These are phyloP conservation scores for Limnodromus scolopaceus DNA, from an alignment of 2,797 vertebrate genomes.

Conservation along the genomic window DNA sequence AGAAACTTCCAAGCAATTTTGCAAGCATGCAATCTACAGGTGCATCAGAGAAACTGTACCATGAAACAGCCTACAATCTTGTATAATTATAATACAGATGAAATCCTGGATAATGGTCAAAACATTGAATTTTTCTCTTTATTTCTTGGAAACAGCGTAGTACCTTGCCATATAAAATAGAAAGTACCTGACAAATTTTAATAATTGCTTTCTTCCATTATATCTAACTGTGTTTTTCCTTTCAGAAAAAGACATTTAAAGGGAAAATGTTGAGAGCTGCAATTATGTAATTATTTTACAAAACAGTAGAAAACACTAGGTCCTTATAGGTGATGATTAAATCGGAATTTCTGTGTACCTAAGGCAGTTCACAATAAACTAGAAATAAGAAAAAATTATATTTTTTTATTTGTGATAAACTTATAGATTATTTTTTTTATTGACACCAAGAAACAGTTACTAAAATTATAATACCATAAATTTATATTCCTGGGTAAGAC, in stretches of 20 bases:
- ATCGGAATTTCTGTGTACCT: background rate
- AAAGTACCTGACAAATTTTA: conserved; percentile 56
- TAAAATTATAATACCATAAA: background rate
- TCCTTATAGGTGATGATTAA: background rate
- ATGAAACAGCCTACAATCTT: conserved; percentile 41
- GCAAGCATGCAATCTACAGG: background rate
- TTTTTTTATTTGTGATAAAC: background rate
- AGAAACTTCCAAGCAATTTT: conserved; percentile 44
- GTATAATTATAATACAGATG: conserved; percentile 11
- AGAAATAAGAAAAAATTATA: background rate
- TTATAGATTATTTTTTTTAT: background rate
- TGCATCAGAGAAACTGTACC: conserved; percentile 15
- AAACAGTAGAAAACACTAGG: background rate
- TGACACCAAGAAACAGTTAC: background rate
- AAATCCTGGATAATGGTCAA: conserved; percentile 61
- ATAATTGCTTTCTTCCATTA: conserved; percentile 62
- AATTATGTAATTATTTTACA: conserved; percentile 68
- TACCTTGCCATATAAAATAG: conserved; percentile 27
- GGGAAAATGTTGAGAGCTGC: conserved; percentile 36
- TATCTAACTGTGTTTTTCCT: conserved; percentile 46
- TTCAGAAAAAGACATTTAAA: conserved; percentile 54
- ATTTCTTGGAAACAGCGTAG: conserved; percentile 45
- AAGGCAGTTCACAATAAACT: background rate
- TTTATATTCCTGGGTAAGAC: background rate
- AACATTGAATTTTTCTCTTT: conserved; percentile 51